A percentile compares a stretch with the other conserved stretches of the same genome.
Evolutionary conservation across 2,797 vertebrate genomes (phyloP).

Genomic region (Cheirogaleus major): DNA sequence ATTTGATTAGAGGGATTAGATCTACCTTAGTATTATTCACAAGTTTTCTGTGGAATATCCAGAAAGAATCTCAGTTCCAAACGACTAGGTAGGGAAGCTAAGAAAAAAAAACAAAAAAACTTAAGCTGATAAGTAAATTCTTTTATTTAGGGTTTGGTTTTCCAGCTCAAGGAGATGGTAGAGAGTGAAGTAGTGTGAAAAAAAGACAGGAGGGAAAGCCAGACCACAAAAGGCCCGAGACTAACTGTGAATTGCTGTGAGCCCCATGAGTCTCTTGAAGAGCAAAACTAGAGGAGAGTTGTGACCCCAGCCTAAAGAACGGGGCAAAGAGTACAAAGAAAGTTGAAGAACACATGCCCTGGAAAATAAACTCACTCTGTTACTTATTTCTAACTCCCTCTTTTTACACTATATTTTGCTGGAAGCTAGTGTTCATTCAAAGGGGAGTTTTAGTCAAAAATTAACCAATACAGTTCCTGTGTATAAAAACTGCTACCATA

Average conservation of each 20-base stretch:
- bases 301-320: neutral
- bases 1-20: neutral
- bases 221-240: neutral
- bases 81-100: neutral
- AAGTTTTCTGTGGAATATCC: neutral
- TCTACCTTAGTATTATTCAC: neutral
- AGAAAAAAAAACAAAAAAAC: neutral
- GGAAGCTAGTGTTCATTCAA: neutral
- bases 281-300: neutral
- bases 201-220: neutral
- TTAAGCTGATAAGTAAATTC: neutral
- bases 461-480: neutral
- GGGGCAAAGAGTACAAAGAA: neutral
- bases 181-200: neutral
- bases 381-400: neutral
- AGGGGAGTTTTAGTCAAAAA: neutral
- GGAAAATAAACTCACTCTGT: neutral
- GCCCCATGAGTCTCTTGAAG: neutral
- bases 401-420: neutral
- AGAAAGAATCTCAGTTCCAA: neutral
- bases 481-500: neutral
- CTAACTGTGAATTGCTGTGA: neutral
- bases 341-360: neutral
- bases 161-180: neutral
- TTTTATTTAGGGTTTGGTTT: neutral